Conservation (phyloP, 30 jellyfish, hydroid and myxozoan species). For the Rhopilema esculentum region DNA sequence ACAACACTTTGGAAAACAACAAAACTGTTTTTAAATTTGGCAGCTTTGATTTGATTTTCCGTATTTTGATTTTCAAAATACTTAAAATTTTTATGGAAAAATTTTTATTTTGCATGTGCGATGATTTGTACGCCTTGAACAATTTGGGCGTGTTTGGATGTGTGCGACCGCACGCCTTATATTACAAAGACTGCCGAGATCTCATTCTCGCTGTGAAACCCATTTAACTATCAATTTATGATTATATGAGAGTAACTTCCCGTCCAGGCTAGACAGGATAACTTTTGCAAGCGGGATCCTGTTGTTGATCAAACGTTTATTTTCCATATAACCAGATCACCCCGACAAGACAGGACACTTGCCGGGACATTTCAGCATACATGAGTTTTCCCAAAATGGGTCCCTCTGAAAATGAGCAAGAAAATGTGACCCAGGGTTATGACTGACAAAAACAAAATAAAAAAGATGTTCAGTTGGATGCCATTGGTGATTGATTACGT, state of each 20-base stretch:
- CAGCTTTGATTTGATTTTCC: no score
- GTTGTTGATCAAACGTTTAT: conserved; percentile 15
- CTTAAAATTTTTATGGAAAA: no score
- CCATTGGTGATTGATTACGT: conserved; percentile 35
- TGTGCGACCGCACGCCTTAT: no score
- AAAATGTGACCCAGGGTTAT: conserved; percentile 1
- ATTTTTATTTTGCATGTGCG: no score
- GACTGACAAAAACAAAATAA: conserved; percentile 2
- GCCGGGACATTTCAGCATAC: conserved; percentile 34
- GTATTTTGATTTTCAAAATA: no score
- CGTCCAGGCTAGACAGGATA: background rate
- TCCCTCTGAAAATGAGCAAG: background rate
- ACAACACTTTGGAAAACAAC: no score
- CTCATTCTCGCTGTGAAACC: background rate
- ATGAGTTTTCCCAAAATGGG: background rate
- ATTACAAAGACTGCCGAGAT: no score
- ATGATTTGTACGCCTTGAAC: no score
- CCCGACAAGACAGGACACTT: conserved; percentile 31
- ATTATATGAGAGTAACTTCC: background rate
- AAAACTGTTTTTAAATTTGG: no score
- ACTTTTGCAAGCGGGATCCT: conserved; percentile 39
- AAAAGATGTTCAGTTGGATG: conserved; percentile 56
- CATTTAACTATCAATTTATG: background rate
- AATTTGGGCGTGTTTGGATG: no score
- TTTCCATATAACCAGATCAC: conserved; percentile 20